Percentiles rank a stretch among this genome's conserved stretches.
Evolutionary conservation across 2,888 invertebrate species (phyloP).

Genomic region (Tachina grossa): DNA sequence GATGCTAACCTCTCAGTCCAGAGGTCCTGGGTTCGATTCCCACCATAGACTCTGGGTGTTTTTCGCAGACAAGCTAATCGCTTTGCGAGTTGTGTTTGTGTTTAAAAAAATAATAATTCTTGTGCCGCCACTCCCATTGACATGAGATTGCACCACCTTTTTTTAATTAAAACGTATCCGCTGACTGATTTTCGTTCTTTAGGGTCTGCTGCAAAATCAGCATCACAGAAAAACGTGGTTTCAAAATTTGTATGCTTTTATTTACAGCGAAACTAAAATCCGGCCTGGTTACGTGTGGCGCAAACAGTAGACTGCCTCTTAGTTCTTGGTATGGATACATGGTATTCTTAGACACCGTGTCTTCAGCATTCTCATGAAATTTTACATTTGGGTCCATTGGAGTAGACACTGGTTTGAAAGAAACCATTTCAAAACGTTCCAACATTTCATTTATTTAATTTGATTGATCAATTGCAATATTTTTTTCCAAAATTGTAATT

Average conservation of each 20-base stretch:
- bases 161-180: conserved; percentile 28
- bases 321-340: conserved; percentile 27
- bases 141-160: conserved; percentile 48
- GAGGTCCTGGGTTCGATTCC: too few species aligned
- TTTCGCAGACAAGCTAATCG: too few species aligned
- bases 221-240: conserved; percentile 1
- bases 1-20: too few species aligned
- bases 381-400: conserved; percentile 21
- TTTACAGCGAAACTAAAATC: conserved; percentile 21
- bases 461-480: conserved; percentile 18
- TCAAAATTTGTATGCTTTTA: conserved; percentile 2
- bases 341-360: background rate
- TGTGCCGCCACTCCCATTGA: conserved; percentile 33
- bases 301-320: conserved; percentile 12
- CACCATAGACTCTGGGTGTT: too few species aligned
- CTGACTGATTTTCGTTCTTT: conserved; percentile 38
- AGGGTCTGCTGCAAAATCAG: conserved; percentile 61
- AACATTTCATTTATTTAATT: background rate
- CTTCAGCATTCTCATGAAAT: conserved; percentile 3
- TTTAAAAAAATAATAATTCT: conserved; percentile 25
- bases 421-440: conserved; percentile 16
- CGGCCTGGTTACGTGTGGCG: conserved; percentile 25
- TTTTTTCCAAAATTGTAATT: conserved; percentile 14
- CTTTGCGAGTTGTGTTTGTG: too few species aligned
- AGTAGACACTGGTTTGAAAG: conserved; percentile 14